Evolutionary conservation across 2,888 invertebrate species (phyloP), one percentile per base, ranked within the genome.

Genomic region (Muschampia plurimacula): DNA sequence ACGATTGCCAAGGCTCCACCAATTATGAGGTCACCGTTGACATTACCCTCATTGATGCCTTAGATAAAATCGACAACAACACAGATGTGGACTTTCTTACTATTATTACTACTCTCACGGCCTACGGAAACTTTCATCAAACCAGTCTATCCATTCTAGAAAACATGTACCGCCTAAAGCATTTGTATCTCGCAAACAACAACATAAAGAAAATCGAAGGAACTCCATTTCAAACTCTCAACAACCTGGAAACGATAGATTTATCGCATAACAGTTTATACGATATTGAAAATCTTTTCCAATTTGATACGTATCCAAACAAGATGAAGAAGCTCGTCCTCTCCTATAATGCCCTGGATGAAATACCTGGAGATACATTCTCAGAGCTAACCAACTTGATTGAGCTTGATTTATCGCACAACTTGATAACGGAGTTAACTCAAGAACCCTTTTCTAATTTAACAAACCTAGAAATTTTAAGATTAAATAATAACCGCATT

Each of bases 321-420:
- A 88, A 80, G 75, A 78, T 94, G 2, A 83, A 66, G 49, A 84
- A 76, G 41, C 74, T 94, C 2, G 82, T 81, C 1, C 78, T 93
- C 0, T 84, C 90, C 0, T 74, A 84, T 60, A 94, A 94, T 67
- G 74, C 41, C 3, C 85, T 94, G 6, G 75, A 79, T 44, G 79
- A 85, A 32, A 77, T 94, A 49, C 80, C 86, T 4, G 82, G 77
- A 7, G 80, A 84, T 52, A 84, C 86, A 7, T 91, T 93, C 52
- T 80, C 77, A 52, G 86, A 90, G 46, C 80, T 93, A 0, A 79
- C 83, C 0, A 86, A 84, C 5, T 76, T 93, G 9, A 74, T 78
- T 3, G 90, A 91, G 76, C 83, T 93, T 0, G 92, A 93, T 79
- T 83, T 93, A 0, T 89, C 91, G 0, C 72, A 86, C 74, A 93